These are phyloP conservation scores for Axea sp. DNA, from an alignment of 2,888 invertebrate species.

Conservation along the genomic window DNA sequence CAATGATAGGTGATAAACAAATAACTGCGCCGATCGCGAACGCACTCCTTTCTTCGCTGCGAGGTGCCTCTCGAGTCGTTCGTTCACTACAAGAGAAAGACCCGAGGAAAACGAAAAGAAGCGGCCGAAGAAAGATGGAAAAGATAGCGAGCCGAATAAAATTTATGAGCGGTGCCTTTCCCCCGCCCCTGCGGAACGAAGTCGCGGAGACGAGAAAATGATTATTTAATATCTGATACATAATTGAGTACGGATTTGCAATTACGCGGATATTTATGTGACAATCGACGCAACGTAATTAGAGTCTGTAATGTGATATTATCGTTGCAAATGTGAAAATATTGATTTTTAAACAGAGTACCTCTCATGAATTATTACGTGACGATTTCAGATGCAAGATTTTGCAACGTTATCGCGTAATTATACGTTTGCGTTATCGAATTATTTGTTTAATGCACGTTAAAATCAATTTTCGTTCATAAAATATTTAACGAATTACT, in stretches of 20 bases:
- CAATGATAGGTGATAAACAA: constrained; percentile 64
- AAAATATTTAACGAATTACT: constrained; percentile 42
- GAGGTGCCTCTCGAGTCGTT: constrained; percentile 27
- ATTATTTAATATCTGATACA: constrained; percentile 60
- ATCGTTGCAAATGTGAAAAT: constrained; percentile 57
- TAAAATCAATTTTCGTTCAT: constrained; percentile 47
- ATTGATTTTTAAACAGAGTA: constrained; percentile 50
- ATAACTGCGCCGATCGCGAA: constrained; percentile 61
- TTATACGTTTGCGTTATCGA: constrained; percentile 43
- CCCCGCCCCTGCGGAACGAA: constrained; percentile 15
- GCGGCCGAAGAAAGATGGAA: constrained; percentile 45
- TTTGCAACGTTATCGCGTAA: constrained; percentile 56
- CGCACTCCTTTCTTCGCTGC: constrained; percentile 63
- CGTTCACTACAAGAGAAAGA: constrained; percentile 10
- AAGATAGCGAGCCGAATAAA: constrained; percentile 40
- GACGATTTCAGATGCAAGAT: constrained; percentile 48
- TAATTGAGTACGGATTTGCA: constrained; percentile 50
- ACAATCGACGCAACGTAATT: constrained; percentile 57
- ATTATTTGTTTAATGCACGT: constrained; percentile 45
- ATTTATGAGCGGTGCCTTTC: constrained; percentile 46
- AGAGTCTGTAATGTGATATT: constrained; percentile 56
- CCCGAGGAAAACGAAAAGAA: constrained; percentile 13
- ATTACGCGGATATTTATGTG: constrained; percentile 61
- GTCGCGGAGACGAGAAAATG: constrained; percentile 44
- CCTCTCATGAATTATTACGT: constrained; percentile 53